Base-by-base conservation (phyloP, 92 coral and sea anemone genomes). In the Porites rus region DNA sequence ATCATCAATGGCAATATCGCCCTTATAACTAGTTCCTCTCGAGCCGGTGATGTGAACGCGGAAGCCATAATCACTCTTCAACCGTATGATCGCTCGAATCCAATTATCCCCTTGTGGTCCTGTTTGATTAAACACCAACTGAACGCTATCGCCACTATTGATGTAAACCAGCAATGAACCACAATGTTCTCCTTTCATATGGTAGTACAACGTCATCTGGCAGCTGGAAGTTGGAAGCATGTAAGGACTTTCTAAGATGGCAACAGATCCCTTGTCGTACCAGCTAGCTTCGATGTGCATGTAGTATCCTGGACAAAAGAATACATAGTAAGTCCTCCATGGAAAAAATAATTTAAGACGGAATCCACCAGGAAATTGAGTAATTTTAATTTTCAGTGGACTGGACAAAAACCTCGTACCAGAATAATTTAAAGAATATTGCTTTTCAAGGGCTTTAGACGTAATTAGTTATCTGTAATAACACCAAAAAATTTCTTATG, bases 241-340 rank as follows among this genome's bases (percentile, higher is more conserved):
- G 87, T 94, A 94, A 16, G 99, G 95, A 53, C 99, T 90, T 74
- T 93, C 97, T 43, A 97, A 76, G 85, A 96, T 86, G 19, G 98
- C 99, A 28, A 92, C 89, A 24, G 90, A 89, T 10, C 97, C 97
- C 76, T 85, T 84, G 31, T 63, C 10, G 62, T 65, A 90, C 94
- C 95, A 95, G 53, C 98, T 95, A 28, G 99, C 94, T 65, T 97
- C 99, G 6, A 93, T 84, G 65, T 97, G 98, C 91, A 97, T 66
- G 84, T 97, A 97, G 82, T 97, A 95, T 17, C 99, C 87, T 83
- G 50, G 46, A 38, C 46, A 38, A 38, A 38, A 38, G 46, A 38
- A 38, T 38, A 38, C 46, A 3, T 4, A 38, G 31, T 38, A 38
- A 38, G 46, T 38, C 46, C 46, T 38, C 46, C 6, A 38, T 38